Evolutionary conservation across 1,140 invertebrate genomes (phyloP), one percentile per base, ranked within the genome.

Genomic region (Drosophila equinoxialis): DNA sequence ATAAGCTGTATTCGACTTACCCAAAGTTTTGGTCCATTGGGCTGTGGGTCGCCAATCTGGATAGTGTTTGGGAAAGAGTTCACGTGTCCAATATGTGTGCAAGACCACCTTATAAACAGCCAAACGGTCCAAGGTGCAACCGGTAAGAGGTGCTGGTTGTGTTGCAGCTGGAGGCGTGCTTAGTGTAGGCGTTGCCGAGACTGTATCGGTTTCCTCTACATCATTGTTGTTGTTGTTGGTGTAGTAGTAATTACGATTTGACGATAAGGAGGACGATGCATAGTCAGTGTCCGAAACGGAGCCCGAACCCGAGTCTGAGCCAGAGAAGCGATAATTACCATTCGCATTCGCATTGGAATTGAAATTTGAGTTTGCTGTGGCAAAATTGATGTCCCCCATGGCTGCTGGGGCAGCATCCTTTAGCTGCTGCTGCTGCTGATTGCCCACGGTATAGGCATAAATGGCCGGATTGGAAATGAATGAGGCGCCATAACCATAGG

Each of bases 11-110:
- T 39, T 11, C 37, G 11, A 13, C 96, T 96, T 91, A 98, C 97
- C 97, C 92, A 98, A 94, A 71, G 97, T 94, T 93, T 96, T 96
- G 85, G 97, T 96, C 95, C 97, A 98, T 92, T 98, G 97, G 3
- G 97, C 97, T 1, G 95, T 95, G 14, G 97, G 97, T 91, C 97
- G 94, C 96, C 96, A 98, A 90, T 97, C 96, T 1, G 97, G 97
- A 92, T 97, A 98, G 92, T 98, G 97, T 87, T 97, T 97, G 23
- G 97, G 97, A 90, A 98, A 98, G 81, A 95, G 95, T 73, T 96
- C 95, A 63, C 96, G 94, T n/a, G 96, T 96, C 97, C 97, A 98
- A 90, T 96, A 97, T 41, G 96, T 98, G 90, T 97, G 95, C 85
- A 98, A 92, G 33, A 96, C 95, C 91, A 98, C 95, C 90, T 95